phyloP scores from a whole-genome alignment of 2,797 vertebrate genomes.

The Gambusia yucatana region DNA sequence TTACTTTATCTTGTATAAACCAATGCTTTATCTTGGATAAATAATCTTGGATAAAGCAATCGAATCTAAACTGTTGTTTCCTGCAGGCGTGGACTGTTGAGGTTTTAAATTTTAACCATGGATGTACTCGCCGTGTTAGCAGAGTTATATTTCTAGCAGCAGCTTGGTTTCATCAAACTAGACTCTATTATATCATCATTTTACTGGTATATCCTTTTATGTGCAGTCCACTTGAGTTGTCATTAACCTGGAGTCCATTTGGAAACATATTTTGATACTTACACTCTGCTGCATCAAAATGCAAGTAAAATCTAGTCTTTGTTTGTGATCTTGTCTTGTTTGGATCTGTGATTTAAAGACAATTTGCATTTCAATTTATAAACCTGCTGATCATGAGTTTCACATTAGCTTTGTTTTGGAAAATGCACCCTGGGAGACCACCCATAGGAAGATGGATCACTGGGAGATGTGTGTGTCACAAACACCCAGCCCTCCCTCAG shows the following conservation, averaged over 20 bases:
- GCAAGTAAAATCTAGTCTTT: not conserved
- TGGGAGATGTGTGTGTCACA: slow-evolving; percentile 69
- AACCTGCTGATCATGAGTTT: slow-evolving; percentile 62
- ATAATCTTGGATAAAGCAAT: no score
- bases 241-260: not conserved
- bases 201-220: not conserved
- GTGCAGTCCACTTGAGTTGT: not conserved
- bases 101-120: no score
- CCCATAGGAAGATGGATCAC: slow-evolving; percentile 80
- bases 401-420: slow-evolving; percentile 62
- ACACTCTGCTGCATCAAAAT: not conserved
- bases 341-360: slow-evolving; percentile 10
- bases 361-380: slow-evolving; percentile 57
- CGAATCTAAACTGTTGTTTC: no score
- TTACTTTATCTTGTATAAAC: no score
- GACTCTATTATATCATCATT: not conserved
- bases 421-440: slow-evolving; percentile 67
- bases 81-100: no score
- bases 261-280: not conserved
- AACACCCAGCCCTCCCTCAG: slow-evolving; percentile 61
- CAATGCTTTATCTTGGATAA: no score
- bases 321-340: not conserved
- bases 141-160: no score
- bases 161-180: not conserved
- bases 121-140: no score